Base-by-base conservation (phyloP, 35 echinoderm and acorn worm genomes). In the Hemicentrotus pulcherrimus region DNA sequence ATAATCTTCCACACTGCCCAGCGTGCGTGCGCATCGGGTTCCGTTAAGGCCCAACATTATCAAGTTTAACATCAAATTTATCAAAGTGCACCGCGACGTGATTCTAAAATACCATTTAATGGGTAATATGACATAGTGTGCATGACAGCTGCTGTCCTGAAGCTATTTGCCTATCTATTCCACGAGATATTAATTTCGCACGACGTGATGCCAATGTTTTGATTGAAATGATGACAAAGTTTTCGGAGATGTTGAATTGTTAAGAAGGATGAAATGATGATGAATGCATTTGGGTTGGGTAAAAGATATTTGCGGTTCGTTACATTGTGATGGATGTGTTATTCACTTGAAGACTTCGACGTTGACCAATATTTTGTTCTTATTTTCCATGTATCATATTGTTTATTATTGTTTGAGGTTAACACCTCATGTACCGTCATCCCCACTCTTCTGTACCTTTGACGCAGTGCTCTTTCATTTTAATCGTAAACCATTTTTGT, bases 101-200 rank as follows among this genome's bases (percentile, higher is more conserved):
- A 78, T 78, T 28, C 5, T 78, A 78, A 78, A 78, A 78, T 78
- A 78, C 65, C 65, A 22, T 78, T 28, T 78, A 78, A 78, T 78
- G 24, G 65, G 65, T 78, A 78, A 78, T 78, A 78, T n/a, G 65
- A 78, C 65, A 78, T 78, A 22, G 22, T 28, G 65, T 28, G 28
- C 65, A 3, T 30, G 28, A 22, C 65, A 78, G 65, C 65, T 78
- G 65, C 65, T 22, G 22, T 78, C 65, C 28, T n/a, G 6, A 22
- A n/a, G 65, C 65, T 78, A 78, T 78, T 78, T 78, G 65, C 19
- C 65, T 78, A 78, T 78, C 65, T 78, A 78, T 78, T 78, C 65
- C 65, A 78, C 19, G 65, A 18, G 22, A 78, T 78, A 78, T 78
- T 78, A 78, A 78, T 78, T 78, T 78, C 65, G 24, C 65, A 78